Base-by-base conservation (phyloP, 2,797 vertebrate species). In the Lepus oiostolus region DNA sequence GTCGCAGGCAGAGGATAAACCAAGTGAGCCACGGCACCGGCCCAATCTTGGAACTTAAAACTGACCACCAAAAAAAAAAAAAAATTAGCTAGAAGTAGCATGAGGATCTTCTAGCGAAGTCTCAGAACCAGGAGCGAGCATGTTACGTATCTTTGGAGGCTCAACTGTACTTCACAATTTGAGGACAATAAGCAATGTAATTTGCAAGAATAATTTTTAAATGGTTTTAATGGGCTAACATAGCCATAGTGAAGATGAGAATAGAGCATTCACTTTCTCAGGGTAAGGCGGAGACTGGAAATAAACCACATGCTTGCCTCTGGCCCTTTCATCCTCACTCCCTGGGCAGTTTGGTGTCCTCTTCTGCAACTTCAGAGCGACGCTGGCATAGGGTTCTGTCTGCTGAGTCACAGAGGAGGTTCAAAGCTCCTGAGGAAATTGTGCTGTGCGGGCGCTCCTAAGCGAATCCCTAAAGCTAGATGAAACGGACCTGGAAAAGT, bases 261-360 rank as follows among this genome's bases (percentile, higher is more conserved):
- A 72, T n/a, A 88, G 7, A 85, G 63, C 70, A 81, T 38, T 88
- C 70, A 71, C 71, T 93, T 47, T 93, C 42, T 93, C 52, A 76
- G 52, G 47, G 77, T 47, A 89, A 82, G 28, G 28, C 11, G 17
- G 10, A 90, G 2, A 89, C 32, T 86, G 52, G 19, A 91, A 85
- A 67, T 80, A 86, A 91, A 83, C 14, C 54, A 2, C 26, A 28
- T 54, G 30, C 26, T 79, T 65, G 22, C 65, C 54, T 81, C 21
- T 3, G 38, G 35, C 5, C 22, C 22, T 86, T 86, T 91, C 19
- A 65, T 47, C 21, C 74, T 76, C 62, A 71, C 24, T 7, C 11
- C 12, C 52, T 88, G 58, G 68, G 35, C 82, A 83, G 74, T 67
- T 77, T 94, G 22, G 28, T 75, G 42, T 52, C 84, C 30, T 93